Conservation (phyloP, 2,113 vertebrate species). For the Nerophis ophidion region DNA sequence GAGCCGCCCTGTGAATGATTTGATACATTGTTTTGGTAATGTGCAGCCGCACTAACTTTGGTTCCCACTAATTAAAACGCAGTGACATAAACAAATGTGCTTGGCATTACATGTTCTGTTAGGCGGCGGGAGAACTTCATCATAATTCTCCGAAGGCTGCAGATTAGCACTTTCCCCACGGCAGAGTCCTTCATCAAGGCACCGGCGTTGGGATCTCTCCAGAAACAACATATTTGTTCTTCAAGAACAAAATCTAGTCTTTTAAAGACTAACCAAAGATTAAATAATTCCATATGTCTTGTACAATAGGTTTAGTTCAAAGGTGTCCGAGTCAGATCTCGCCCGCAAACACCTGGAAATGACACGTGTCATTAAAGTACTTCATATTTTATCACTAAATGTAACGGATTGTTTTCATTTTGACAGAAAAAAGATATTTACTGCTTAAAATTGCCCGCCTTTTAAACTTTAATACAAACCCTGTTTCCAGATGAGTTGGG, state of each 20-base stretch:
- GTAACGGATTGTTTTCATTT: too few species aligned
- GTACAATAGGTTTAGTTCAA: too few species aligned
- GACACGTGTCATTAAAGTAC: too few species aligned
- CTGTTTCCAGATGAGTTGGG: too few species aligned
- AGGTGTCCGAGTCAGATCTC: too few species aligned
- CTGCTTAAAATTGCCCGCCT: too few species aligned
- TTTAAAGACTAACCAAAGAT: background rate
- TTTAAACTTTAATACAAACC: too few species aligned
- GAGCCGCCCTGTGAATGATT: background rate
- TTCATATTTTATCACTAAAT: too few species aligned
- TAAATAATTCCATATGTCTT: too few species aligned
- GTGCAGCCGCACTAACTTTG: slow-evolving; percentile 17
- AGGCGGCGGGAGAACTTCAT: slow-evolving; percentile 43
- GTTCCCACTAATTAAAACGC: slow-evolving; percentile 40
- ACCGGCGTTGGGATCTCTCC: slow-evolving; percentile 46
- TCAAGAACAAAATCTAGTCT: slow-evolving; percentile 2
- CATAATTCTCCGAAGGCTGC: slow-evolving; percentile 56
- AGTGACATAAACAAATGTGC: slow-evolving; percentile 54
- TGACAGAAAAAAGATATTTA: too few species aligned
- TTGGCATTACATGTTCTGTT: slow-evolving; percentile 33
- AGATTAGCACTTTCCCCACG: slow-evolving; percentile 44
- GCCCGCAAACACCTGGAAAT: too few species aligned
- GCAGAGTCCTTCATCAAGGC: slow-evolving; percentile 56
- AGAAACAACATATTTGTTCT: slow-evolving; percentile 39
- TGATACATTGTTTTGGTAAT: slow-evolving; percentile 28